A percentile compares a stretch with the other conserved stretches of the same genome.
phyloP scores from a whole-genome alignment of 2,888 invertebrate species.

The Euzophera pinguis region DNA sequence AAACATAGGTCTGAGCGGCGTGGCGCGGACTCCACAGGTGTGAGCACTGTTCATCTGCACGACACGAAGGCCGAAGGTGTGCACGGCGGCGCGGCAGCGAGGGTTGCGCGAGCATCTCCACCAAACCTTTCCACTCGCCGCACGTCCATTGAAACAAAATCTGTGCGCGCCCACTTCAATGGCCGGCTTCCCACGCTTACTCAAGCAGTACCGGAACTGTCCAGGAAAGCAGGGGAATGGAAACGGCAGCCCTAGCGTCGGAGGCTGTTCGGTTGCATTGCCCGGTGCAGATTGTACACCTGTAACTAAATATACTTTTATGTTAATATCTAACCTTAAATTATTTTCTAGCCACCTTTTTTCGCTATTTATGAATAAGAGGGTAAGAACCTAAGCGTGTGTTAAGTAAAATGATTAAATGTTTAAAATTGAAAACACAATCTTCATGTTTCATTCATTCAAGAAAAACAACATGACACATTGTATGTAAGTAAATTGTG shows the following conservation, averaged over 20 bases:
- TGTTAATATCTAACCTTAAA: slow-evolving; percentile 35
- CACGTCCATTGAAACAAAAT: slow-evolving; percentile 73
- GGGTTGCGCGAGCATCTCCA: slow-evolving; percentile 75
- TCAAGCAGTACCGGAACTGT: slow-evolving; percentile 72
- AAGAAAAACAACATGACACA: too few species aligned
- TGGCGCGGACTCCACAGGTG: slow-evolving; percentile 72
- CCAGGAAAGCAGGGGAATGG: slow-evolving; percentile 73
- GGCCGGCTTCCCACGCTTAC: slow-evolving; percentile 72
- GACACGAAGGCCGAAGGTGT: slow-evolving; percentile 70
- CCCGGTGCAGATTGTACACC: slow-evolving; percentile 37
- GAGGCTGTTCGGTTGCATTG: slow-evolving; percentile 46
- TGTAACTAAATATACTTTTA: slow-evolving; percentile 53
- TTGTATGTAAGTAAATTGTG: too few species aligned
- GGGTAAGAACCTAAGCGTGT: too few species aligned
- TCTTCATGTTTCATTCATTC: too few species aligned
- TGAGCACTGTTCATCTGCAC: slow-evolving; percentile 76
- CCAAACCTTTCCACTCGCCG: slow-evolving; percentile 74
- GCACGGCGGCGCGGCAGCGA: slow-evolving; percentile 71
- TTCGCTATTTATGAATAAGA: too few species aligned
- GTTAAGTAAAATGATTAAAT: too few species aligned
- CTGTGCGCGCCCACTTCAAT: slow-evolving; percentile 74
- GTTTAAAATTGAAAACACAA: too few species aligned
- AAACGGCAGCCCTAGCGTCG: slow-evolving; percentile 67
- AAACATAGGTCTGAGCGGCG: slow-evolving; percentile 71
- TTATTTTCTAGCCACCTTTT: too few species aligned